phyloP scores from a whole-genome alignment of 1,140 invertebrate genomes.

The Anoplolepis gracilipes region DNA sequence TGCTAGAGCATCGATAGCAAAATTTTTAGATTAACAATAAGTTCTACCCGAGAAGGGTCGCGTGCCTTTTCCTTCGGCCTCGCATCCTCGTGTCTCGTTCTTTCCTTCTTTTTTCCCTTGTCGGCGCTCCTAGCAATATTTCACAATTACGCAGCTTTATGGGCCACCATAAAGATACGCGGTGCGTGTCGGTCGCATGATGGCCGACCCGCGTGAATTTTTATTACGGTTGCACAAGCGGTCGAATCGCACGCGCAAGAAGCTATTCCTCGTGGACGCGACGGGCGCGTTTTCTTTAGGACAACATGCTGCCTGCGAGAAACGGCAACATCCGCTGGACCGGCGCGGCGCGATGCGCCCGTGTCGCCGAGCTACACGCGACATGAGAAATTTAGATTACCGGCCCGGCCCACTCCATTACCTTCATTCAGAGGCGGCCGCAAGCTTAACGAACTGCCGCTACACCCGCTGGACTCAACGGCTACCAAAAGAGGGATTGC shows the following conservation, averaged over 20 bases:
- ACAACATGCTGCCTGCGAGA: neutral
- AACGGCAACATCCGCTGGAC: neutral
- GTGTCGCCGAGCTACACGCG: conserved; percentile 51
- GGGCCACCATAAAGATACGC: conserved; percentile 82
- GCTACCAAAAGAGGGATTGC: conserved; percentile 59
- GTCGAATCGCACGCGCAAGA: conserved; percentile 49
- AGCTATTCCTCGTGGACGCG: conserved; percentile 65
- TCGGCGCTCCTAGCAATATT: conserved; percentile 78
- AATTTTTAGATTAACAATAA: conserved; percentile 73
- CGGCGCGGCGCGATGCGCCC: conserved; percentile 25
- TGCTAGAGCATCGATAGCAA: conserved; percentile 69
- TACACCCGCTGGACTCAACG: conserved; percentile 58
- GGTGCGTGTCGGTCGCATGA: conserved; percentile 80
- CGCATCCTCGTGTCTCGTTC: neutral
- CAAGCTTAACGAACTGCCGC: conserved; percentile 72
- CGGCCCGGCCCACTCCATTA: conserved; percentile 69
- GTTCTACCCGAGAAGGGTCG: neutral
- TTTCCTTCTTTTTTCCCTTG: conserved; percentile 57
- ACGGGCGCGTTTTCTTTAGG: conserved; percentile 46
- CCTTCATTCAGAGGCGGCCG: conserved; percentile 70
- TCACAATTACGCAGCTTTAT: conserved; percentile 83
- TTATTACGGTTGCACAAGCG: conserved; percentile 73
- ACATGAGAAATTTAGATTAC: conserved; percentile 78
- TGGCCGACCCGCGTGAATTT: conserved; percentile 79
- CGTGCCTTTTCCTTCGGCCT: neutral